A percentile compares a stretch with the other conserved stretches of the same genome.
phyloP scores from a whole-genome alignment of 2,113 vertebrate species.

The Ochotona curzoniae region DNA sequence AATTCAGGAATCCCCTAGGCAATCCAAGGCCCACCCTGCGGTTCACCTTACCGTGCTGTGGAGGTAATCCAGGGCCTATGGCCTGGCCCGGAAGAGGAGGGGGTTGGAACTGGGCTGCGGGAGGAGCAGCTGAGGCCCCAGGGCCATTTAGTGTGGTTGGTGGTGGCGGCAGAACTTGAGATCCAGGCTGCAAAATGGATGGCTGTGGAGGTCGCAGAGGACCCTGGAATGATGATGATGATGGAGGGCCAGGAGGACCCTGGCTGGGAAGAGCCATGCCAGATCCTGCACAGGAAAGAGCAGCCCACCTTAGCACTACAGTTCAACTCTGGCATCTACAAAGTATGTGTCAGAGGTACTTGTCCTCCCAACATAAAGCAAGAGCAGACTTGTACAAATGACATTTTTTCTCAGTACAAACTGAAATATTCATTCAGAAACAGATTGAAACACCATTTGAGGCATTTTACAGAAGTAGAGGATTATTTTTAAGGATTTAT shows the following conservation, averaged over 20 bases:
- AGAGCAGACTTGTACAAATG: background rate
- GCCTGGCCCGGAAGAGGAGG: constrained; percentile 87
- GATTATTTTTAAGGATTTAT: background rate
- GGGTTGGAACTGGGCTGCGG: constrained; percentile 86
- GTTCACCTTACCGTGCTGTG: constrained; percentile 89
- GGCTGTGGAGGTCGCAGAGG: constrained; percentile 82
- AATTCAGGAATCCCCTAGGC: background rate
- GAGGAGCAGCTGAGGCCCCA: constrained; percentile 77
- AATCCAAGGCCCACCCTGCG: background rate
- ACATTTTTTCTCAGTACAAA: background rate
- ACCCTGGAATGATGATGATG: constrained; percentile 78
- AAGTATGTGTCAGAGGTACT: fast-evolving
- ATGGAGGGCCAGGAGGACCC: background rate
- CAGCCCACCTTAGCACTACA: background rate
- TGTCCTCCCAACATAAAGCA: background rate
- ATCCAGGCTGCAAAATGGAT: constrained; percentile 81
- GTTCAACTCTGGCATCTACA: background rate
- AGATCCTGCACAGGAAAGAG: constrained; percentile 80
- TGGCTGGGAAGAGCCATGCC: constrained; percentile 76
- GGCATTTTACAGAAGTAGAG: background rate
- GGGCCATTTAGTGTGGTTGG: constrained; percentile 84
- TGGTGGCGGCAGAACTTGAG: constrained; percentile 85
- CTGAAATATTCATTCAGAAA: constrained; percentile 1
- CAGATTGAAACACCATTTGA: background rate
- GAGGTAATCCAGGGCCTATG: constrained; percentile 87